These are phyloP conservation scores for Drosophila erecta DNA, from an alignment of 1,140 invertebrate species.

Conservation along the genomic window DNA sequence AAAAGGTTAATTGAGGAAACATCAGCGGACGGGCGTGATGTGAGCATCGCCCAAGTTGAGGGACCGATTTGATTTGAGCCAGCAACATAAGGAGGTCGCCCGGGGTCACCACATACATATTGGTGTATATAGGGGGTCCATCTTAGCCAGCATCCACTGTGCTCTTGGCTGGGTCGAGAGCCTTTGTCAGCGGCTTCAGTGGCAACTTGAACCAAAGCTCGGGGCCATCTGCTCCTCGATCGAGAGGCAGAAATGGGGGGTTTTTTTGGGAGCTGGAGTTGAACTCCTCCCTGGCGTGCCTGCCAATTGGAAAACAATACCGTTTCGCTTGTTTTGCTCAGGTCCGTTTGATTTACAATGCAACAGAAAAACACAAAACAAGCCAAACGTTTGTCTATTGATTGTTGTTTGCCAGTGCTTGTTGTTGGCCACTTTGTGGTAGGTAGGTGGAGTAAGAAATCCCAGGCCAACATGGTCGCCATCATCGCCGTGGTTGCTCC, in stretches of 20 bases:
- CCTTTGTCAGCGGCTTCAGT: conserved; percentile 68
- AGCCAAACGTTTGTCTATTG: conserved; percentile 66
- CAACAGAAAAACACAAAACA: conserved; percentile 54
- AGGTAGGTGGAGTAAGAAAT: conserved; percentile 71
- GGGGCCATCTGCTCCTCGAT: conserved; percentile 67
- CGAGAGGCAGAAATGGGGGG: conserved; percentile 27
- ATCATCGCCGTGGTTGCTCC: conserved; percentile 59
- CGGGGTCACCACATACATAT: conserved; percentile 35
- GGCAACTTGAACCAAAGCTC: conserved; percentile 71
- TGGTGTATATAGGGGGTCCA: conserved; percentile 8
- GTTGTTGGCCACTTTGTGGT: conserved; percentile 67
- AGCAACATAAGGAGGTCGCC: conserved; percentile 64
- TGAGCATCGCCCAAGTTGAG: conserved; percentile 75
- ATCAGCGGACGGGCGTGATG: conserved; percentile 73
- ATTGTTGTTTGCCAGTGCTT: conserved; percentile 72
- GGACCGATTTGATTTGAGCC: conserved; percentile 74
- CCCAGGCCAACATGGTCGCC: conserved; percentile 74
- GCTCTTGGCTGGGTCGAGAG: conserved; percentile 1
- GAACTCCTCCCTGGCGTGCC: conserved; percentile 67
- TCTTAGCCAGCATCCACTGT: conserved; percentile 41
- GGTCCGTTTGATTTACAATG: conserved; percentile 82
- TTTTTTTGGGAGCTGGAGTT: conserved; percentile 7
- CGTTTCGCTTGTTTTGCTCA: conserved; percentile 76
- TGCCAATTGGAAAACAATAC: conserved; percentile 80
- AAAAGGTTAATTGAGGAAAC: conserved; percentile 82